These are phyloP conservation scores for Macrobrachium nipponense DNA, from an alignment of 1,140 invertebrate genomes.

Conservation along the genomic window DNA sequence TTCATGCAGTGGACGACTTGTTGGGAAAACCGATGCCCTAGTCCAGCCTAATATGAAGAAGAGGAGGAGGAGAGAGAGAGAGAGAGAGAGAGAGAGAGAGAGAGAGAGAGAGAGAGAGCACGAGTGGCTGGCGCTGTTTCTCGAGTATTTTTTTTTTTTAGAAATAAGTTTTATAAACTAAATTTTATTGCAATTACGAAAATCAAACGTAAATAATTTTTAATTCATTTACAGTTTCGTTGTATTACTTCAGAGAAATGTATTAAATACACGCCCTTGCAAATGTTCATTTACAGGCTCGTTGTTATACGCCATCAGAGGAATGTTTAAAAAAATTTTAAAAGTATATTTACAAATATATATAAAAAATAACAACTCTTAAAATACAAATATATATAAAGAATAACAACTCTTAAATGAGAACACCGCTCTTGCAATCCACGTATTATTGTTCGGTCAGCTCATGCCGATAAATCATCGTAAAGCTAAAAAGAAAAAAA, in stretches of 20 bases:
- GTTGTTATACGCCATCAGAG: not conserved
- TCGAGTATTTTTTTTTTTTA: too few relatives aligned
- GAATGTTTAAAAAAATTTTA: not conserved
- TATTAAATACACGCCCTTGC: too few relatives aligned
- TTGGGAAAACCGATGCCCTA: too few relatives aligned
- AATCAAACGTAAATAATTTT: too few relatives aligned
- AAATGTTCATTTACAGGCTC: not conserved
- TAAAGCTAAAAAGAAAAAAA: too few relatives aligned
- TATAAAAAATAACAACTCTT: not conserved
- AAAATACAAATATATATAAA: too few relatives aligned
- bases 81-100: slow-evolving; percentile 8
- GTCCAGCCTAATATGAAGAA: not conserved
- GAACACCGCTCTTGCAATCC: not conserved
- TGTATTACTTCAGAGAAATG: not conserved
- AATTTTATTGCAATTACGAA: too few relatives aligned
- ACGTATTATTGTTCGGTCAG: too few relatives aligned
- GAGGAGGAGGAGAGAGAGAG: not conserved
- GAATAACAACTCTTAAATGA: not conserved
- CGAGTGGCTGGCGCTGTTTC: not conserved
- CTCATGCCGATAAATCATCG: too few relatives aligned
- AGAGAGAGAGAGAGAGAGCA: not conserved
- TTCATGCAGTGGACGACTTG: too few relatives aligned
- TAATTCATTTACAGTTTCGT: not conserved
- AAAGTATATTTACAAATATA: not conserved
- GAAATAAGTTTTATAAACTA: too few relatives aligned